Base-by-base conservation (phyloP, 2,797 vertebrate genomes). In the Takifugu ocellatus region DNA sequence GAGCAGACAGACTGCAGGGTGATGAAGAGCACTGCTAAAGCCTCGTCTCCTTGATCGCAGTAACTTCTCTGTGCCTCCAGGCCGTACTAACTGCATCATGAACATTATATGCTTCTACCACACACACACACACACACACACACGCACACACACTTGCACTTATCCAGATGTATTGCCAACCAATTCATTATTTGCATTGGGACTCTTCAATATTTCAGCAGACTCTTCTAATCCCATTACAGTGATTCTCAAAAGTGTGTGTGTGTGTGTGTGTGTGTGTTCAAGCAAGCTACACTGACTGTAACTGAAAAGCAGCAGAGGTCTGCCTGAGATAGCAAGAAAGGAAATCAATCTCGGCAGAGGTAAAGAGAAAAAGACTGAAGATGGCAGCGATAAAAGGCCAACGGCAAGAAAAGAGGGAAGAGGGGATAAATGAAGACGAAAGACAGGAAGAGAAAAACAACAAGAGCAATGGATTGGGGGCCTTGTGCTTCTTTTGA, bases 161-260 rank as follows among this genome's bases (percentile, higher is more conserved):
- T 50, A 74, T 58, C 59, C 58, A 67, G 68, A 82, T 63, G 64
- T 71, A 76, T 77, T 77, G 66, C 61, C 59, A 71, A 62, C 75
- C 81, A 83, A 81, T 88, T 89, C 79, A 88, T 90, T 85, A 82
- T 85, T 83, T 84, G 81, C 77, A 83, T 81, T 66, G 59, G 66
- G 75, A 93, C 92, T 94, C 93, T 95, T 97, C 93, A 92, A 95
- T 97, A 95, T 96, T 98, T 95, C 92, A 97, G 94, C 93, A 94
- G 92, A 94, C 90, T 92, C 89, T 88, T 91, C 93, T 96, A 95
- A 97, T 96, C 92, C 91, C 90, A 95, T 96, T 95, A 95, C 91
- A 89, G 90, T 57, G 70, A 69, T 43, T 73, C 71, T 77, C 62
- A 75, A 74, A 77, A 77, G 74, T 67, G 64, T 67, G 61, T 62